Conservation (phyloP, 2,888 invertebrate species). For the Trachelus troglodyta region DNA sequence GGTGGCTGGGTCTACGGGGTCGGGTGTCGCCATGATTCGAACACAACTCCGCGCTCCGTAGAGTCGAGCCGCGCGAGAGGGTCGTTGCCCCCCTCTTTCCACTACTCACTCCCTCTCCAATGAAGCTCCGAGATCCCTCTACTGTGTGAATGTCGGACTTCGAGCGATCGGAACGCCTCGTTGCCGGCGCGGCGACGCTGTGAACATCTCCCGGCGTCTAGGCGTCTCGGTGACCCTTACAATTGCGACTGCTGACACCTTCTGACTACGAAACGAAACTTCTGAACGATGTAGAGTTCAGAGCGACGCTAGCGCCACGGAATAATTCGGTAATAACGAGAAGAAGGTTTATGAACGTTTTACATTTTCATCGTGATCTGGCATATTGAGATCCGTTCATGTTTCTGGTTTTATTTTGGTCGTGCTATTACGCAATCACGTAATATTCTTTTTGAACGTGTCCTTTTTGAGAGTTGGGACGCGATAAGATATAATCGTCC, state of each 20-base stretch:
- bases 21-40: slow-evolving; percentile 73
- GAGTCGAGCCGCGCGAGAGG: slow-evolving; percentile 59
- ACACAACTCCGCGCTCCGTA: slow-evolving; percentile 60
- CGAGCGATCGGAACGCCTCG: slow-evolving; percentile 31
- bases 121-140: not conserved
- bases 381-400: too few relatives aligned
- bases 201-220: slow-evolving; percentile 29
- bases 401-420: too few relatives aligned
- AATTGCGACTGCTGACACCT: not conserved
- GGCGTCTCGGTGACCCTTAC: slow-evolving; percentile 12
- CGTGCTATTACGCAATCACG: too few relatives aligned
- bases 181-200: slow-evolving; percentile 27
- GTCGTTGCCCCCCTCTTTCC: slow-evolving; percentile 57
- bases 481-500: too few relatives aligned
- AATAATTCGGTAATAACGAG: not conserved
- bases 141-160: not conserved
- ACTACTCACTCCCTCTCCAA: slow-evolving; percentile 22
- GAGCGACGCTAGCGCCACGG: not conserved
- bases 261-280: not conserved
- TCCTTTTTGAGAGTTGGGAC: too few relatives aligned
- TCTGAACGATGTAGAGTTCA: not conserved
- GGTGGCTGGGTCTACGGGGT: slow-evolving; percentile 71
- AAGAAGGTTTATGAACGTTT: too few relatives aligned
- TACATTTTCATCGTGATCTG: too few relatives aligned
- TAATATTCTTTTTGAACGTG: too few relatives aligned